Conservation (phyloP, 2,888 invertebrate species). For the Gymnocheta viridis region DNA sequence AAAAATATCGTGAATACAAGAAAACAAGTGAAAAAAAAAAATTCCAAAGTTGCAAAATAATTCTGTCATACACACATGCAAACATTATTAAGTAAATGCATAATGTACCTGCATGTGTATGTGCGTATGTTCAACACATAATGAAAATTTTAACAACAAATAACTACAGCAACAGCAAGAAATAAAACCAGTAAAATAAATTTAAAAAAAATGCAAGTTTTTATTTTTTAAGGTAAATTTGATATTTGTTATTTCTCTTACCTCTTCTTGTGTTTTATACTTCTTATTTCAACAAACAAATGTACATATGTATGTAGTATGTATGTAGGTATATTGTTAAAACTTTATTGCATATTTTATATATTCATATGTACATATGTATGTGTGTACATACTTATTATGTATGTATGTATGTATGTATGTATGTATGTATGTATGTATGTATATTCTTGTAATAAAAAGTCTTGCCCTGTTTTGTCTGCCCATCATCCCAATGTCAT, state of each 20-base stretch:
- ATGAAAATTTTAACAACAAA: constrained; percentile 17
- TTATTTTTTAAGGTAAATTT: constrained; percentile 33
- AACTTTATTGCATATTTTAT: background rate
- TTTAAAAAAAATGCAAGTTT: constrained; percentile 24
- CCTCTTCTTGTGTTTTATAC: no score
- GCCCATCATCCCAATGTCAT: constrained; percentile 50
- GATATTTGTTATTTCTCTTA: background rate
- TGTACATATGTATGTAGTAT: background rate
- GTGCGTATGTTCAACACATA: background rate
- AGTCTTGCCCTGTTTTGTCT: constrained; percentile 23
- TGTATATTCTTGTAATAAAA: background rate
- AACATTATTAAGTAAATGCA: no score
- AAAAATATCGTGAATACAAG: constrained; percentile 9
- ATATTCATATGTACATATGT: background rate
- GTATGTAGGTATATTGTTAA: background rate
- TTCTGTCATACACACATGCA: background rate
- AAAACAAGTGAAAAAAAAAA: background rate
- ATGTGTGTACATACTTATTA: background rate
- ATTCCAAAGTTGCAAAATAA: constrained; percentile 22
- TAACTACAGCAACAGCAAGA: constrained; percentile 6
- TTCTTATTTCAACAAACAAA: no score
- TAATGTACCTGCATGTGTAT: background rate
- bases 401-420: background rate
- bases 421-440: background rate
- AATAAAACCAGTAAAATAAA: constrained; percentile 8